Percentiles rank a stretch among this genome's conserved stretches.
Conservation (phyloP, 2,113 vertebrate species). For the Chrysochloris asiatica region DNA sequence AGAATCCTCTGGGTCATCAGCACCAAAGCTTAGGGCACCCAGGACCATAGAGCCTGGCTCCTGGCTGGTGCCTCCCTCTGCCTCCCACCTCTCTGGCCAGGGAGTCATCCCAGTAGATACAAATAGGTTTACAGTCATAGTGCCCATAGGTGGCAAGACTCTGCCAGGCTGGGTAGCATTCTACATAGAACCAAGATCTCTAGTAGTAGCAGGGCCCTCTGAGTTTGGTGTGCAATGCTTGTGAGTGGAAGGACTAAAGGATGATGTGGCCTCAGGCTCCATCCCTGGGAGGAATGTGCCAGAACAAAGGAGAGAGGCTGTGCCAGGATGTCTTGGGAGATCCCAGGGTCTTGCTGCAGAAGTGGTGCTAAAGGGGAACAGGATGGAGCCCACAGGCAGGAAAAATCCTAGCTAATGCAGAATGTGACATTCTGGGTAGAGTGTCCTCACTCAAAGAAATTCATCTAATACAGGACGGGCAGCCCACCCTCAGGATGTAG, state of each 20-base stretch:
- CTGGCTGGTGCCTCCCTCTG: neutral
- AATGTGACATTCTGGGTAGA: accelerated
- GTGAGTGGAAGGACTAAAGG: neutral
- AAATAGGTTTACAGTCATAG: neutral
- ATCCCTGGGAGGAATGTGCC: neutral
- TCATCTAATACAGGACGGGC: neutral
- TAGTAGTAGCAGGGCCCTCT: neutral
- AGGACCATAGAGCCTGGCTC: neutral
- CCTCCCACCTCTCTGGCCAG: neutral
- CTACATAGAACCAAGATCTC: neutral
- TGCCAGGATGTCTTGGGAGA: neutral
- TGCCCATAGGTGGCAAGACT: neutral
- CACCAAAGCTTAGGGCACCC: neutral
- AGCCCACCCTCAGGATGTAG: neutral
- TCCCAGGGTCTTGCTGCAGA: neutral
- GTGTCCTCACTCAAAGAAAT: neutral
- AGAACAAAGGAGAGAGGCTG: neutral
- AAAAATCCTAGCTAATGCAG: neutral
- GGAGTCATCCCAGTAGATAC: neutral
- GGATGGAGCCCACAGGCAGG: neutral
- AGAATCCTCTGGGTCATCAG: neutral
- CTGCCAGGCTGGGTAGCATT: neutral
- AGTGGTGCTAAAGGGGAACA: neutral
- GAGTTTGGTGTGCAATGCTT: neutral
- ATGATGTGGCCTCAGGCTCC: neutral